Conservation (phyloP, 1,140 invertebrate species). For the Polypedilum vanderplanki region DNA sequence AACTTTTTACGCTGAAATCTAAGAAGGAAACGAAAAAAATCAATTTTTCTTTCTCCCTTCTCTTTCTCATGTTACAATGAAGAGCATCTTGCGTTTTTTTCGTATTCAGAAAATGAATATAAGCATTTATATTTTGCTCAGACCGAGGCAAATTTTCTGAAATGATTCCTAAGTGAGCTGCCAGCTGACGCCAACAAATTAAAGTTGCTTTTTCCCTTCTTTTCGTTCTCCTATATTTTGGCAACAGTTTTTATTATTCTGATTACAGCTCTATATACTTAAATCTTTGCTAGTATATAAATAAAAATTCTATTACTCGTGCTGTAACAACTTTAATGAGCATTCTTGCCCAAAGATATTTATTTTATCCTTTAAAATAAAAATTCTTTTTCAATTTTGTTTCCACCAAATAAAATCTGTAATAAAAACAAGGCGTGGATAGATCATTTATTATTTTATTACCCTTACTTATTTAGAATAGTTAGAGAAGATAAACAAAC, state of each 20-base stretch:
- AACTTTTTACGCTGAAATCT: neutral
- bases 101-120: neutral
- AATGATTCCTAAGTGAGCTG: conserved; percentile 24
- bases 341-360: neutral
- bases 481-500: neutral
- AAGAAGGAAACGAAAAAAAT: neutral
- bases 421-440: conserved; percentile 26
- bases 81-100: conserved; percentile 2
- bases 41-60: conserved; percentile 14
- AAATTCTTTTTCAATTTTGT: neutral
- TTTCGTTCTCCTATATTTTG: neutral
- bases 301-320: neutral
- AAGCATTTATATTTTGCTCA: conserved; percentile 22
- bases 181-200: conserved; percentile 27
- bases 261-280: conserved; percentile 20
- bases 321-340: neutral
- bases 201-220: neutral
- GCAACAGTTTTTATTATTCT: conserved; percentile 19
- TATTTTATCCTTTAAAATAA: neutral
- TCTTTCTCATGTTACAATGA: neutral
- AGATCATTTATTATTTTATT: conserved; percentile 17
- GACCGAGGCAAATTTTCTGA: neutral
- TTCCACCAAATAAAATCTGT: conserved; percentile 27
- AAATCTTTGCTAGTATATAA: conserved; percentile 6
- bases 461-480: neutral